A percentile compares a stretch with the other conserved stretches of the same genome.
phyloP scores from a whole-genome alignment of 2,888 invertebrate species.

The Clunio marinus region DNA sequence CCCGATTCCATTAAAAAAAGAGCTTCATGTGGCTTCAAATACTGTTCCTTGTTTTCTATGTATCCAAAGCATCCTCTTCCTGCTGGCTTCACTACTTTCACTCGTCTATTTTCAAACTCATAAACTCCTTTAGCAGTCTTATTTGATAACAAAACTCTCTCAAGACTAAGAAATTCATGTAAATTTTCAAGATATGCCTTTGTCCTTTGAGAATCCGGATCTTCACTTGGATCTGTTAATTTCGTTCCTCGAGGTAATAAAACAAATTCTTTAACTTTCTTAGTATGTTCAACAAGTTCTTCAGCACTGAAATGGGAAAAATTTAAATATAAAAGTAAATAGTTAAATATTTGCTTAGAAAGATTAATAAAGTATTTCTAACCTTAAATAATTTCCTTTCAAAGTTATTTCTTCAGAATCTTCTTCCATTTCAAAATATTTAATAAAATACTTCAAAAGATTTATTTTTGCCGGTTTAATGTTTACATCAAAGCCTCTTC shows the following conservation, averaged over 20 bases:
- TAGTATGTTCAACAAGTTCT: neutral
- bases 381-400: no score
- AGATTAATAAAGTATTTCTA: no score
- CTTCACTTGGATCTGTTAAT: neutral
- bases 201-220: neutral
- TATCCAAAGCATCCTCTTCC: neutral
- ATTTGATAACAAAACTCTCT: neutral
- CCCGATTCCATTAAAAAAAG: slow-evolving; percentile 18
- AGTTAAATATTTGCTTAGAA: no score
- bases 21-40: slow-evolving; percentile 14
- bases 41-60: neutral
- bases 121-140: slow-evolving; percentile 1
- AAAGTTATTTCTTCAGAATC: no score
- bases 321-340: no score
- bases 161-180: neutral
- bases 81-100: neutral
- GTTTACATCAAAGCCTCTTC: no score
- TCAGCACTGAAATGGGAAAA: neutral
- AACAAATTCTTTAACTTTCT: neutral
- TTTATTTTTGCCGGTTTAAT: no score
- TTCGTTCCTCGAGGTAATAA: neutral
- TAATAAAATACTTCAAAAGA: no score
- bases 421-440: no score
- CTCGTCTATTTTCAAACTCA: neutral
- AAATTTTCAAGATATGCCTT: no score